Conservation (phyloP, 2,113 vertebrate species). For the Chlorocebus sabaeus region DNA sequence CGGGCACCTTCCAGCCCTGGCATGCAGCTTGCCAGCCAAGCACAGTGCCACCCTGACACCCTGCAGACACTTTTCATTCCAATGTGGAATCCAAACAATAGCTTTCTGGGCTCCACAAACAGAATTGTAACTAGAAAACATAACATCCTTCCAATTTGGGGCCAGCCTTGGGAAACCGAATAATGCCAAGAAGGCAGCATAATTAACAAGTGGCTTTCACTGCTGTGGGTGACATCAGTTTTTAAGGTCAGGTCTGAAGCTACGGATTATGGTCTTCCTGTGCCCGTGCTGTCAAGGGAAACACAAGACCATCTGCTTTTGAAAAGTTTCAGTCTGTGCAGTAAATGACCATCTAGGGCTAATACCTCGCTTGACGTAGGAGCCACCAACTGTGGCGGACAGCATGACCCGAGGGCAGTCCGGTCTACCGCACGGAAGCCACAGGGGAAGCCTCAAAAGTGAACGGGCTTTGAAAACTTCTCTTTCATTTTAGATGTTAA, state of each 20-base stretch:
- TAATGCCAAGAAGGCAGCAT: slow-evolving; percentile 10
- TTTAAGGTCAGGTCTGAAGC: slow-evolving; percentile 32
- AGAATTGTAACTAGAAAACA: not conserved
- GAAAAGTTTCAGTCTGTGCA: slow-evolving; percentile 48
- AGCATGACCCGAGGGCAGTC: not conserved
- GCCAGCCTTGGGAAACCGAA: not conserved
- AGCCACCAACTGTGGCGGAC: slow-evolving; percentile 9
- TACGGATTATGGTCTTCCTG: not conserved
- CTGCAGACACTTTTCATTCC: slow-evolving; percentile 27
- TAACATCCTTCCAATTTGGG: not conserved
- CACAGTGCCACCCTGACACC: not conserved
- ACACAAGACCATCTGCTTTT: slow-evolving; percentile 43
- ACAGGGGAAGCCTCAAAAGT: not conserved
- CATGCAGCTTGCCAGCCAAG: not conserved
- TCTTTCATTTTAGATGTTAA: slow-evolving; percentile 32
- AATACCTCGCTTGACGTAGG: not conserved
- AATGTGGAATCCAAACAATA: not conserved
- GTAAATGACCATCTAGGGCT: slow-evolving; percentile 41
- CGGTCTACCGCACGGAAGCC: not conserved
- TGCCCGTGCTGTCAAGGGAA: slow-evolving; percentile 24
- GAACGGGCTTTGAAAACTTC: not conserved
- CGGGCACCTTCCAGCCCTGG: not conserved
- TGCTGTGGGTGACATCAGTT: not conserved
- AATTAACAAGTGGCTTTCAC: slow-evolving; percentile 44
- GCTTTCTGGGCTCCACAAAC: not conserved